These are phyloP conservation scores for Acrossocheilus fasciatus DNA, from an alignment of 2,797 vertebrate genomes.

Conservation along the genomic window DNA sequence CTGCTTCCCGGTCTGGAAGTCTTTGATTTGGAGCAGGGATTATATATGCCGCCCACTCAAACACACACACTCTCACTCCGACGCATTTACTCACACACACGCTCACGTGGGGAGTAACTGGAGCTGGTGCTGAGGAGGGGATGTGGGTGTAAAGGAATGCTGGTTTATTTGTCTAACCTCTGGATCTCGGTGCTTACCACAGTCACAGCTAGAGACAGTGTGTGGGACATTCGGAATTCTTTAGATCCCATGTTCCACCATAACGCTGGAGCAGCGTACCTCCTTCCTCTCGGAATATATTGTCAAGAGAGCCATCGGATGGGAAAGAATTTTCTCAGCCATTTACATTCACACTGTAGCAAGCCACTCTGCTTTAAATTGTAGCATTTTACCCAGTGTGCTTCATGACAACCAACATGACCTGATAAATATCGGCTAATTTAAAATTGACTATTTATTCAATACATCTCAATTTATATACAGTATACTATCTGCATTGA, in stretches of 20 bases:
- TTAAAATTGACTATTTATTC: too few relatives aligned
- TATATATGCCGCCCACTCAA: slow-evolving; percentile 60
- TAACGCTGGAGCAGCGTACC: slow-evolving; percentile 46
- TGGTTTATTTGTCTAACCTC: slow-evolving; percentile 77
- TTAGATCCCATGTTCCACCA: slow-evolving; percentile 56
- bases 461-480: too few relatives aligned
- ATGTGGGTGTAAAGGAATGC: slow-evolving; percentile 75
- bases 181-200: slow-evolving; percentile 52
- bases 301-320: slow-evolving; percentile 51
- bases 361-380: neutral
- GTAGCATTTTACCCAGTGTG: neutral
- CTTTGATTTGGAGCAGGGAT: slow-evolving; percentile 76
- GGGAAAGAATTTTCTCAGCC: slow-evolving; percentile 37
- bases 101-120: slow-evolving; percentile 48
- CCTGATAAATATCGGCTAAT: too few relatives aligned
- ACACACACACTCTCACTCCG: slow-evolving; percentile 34
- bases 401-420: neutral
- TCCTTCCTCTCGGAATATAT: slow-evolving; percentile 31
- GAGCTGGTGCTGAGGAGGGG: slow-evolving; percentile 63
- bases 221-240: slow-evolving; percentile 60
- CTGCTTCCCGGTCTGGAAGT: slow-evolving; percentile 75
- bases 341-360: neutral
- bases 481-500: too few relatives aligned
- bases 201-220: slow-evolving; percentile 48
- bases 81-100: slow-evolving; percentile 38